Evolutionary conservation across 2,797 vertebrate species (phyloP), one percentile per base, ranked within the genome.

Genomic region (Labroides dimidiatus): DNA sequence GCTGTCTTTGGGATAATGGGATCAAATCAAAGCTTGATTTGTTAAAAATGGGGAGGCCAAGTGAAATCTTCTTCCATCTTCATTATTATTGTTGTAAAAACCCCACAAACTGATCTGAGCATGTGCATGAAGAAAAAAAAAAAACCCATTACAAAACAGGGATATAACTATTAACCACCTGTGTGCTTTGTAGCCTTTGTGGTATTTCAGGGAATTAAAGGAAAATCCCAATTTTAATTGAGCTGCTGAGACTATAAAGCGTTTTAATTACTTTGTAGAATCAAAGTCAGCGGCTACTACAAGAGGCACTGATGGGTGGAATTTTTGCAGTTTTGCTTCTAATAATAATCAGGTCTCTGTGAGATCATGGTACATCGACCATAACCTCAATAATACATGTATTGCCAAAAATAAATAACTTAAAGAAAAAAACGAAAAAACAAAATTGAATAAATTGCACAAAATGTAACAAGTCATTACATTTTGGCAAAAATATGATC

Each of bases 121-220:
- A 11, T 52, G 56, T 41, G 20, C 39, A 36, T 49, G 20, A 45
- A 63, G 27, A 44, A 20, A 24, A 24, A 53, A 44, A 33, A 4
- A 33, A 33, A 33, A 33, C 30, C n/a, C n/a, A 33, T 9, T 23
- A 49, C 6, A 70, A 64, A 43, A 56, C 59, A 57, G 8, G 23
- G 56, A 72, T 77, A 57, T 64, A 57, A 62, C 19, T 39, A 54
- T 58, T 59, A 58, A 50, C 74, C 52, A 80, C 51, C 58, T 68
- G 37, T 30, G 36, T 48, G 39, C 42, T 64, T 75, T 16, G 4
- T 43, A 56, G 42, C 21, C 33, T 73, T 76, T 72, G 43, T 69
- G 50, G 49, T 65, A 56, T 80, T 81, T 72, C 36, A 49, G 13
- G 30, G 52, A 65, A 61, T 64, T 80, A 65, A 84, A 62, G 50